Evolutionary conservation across 2,888 invertebrate species (phyloP).

Genomic region (Crematogaster levior): DNA sequence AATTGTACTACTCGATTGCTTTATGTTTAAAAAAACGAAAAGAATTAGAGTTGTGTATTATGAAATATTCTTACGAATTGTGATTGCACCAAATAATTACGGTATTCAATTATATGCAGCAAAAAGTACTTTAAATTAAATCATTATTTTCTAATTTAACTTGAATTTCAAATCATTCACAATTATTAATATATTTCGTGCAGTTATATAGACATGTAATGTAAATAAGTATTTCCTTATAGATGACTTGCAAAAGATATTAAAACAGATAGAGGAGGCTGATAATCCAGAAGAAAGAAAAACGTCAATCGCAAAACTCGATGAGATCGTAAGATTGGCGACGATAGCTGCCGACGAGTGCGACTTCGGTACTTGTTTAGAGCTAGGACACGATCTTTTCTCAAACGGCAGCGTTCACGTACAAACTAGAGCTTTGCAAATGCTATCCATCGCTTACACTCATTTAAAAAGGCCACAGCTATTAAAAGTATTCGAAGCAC

Average conservation of each 20-base stretch:
- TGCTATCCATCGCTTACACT: constrained; percentile 92
- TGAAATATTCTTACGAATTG: too few species aligned
- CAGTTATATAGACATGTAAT: neutral
- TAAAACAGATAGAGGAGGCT: constrained; percentile 89
- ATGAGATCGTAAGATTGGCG: constrained; percentile 93
- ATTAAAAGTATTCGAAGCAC: constrained; percentile 91
- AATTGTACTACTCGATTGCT: neutral
- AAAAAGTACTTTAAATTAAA: constrained; percentile 28
- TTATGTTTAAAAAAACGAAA: neutral
- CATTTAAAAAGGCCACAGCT: constrained; percentile 91
- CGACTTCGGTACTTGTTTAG: constrained; percentile 97
- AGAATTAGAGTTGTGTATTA: neutral
- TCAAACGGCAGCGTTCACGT: constrained; percentile 90
- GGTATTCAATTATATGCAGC: neutral
- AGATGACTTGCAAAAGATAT: constrained; percentile 90
- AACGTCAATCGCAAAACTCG: constrained; percentile 89
- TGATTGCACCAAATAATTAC: neutral
- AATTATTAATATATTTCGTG: neutral
- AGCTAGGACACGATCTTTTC: constrained; percentile 95
- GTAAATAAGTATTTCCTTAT: constrained; percentile 51
- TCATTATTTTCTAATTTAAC: constrained; percentile 12
- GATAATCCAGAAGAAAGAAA: constrained; percentile 88
- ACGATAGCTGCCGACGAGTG: constrained; percentile 97
- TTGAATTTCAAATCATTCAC: neutral
- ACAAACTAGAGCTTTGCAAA: constrained; percentile 88